Percentiles rank a stretch among this genome's conserved stretches.
Evolutionary conservation across 2,888 invertebrate species (phyloP).

Genomic region (Euphydryas editha): DNA sequence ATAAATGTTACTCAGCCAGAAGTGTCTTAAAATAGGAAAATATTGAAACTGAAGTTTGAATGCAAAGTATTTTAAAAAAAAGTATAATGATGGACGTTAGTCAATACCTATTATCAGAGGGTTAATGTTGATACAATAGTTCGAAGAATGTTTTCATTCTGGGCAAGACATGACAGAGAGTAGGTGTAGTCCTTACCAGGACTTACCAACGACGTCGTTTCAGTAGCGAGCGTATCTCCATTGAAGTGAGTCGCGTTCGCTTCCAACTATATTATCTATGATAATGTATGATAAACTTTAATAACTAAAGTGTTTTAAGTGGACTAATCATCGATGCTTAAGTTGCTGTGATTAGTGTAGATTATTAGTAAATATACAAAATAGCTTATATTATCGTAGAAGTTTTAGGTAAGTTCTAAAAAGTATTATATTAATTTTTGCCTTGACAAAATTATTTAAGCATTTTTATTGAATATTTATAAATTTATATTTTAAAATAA

Average conservation of each 20-base stretch:
- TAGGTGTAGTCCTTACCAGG: conserved; percentile 7
- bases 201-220: conserved; percentile 15
- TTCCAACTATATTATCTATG: conserved; percentile 17
- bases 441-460: not conserved
- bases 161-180: conserved; percentile 20
- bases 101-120: conserved; percentile 10
- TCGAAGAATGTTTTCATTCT: conserved; percentile 10
- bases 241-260: conserved; percentile 31
- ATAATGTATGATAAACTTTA: conserved; percentile 35
- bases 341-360: conserved; percentile 25
- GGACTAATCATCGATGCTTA: conserved; percentile 15
- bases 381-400: not conserved
- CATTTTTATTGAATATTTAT: not conserved
- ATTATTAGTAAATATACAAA: not conserved
- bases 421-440: not conserved
- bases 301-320: conserved; percentile 27
- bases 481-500: too few species aligned
- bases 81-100: too few species aligned
- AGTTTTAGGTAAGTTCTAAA: conserved; percentile 12
- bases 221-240: conserved; percentile 36
- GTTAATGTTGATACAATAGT: conserved; percentile 4
- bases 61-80: too few species aligned
- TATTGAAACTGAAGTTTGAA: too few species aligned
- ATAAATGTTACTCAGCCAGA: too few species aligned
- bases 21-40: too few species aligned